Conservation (phyloP, 2,888 invertebrate species). For the Tethea ocularis region DNA sequence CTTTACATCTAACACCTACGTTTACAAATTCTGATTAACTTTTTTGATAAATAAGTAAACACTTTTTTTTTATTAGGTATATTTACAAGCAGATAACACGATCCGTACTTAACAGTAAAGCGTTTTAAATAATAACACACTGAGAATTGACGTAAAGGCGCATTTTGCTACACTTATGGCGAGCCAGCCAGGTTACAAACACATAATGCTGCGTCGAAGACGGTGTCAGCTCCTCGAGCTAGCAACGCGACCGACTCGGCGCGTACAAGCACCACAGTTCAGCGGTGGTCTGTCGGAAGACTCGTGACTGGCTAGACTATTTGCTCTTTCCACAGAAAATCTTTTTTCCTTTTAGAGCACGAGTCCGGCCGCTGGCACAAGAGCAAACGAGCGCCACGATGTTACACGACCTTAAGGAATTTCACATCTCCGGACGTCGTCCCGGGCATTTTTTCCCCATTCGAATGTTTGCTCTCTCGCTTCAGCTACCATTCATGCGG, state of each 20-base stretch:
- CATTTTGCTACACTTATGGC: conserved; percentile 75
- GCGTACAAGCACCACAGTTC: conserved; percentile 49
- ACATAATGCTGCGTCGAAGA: conserved; percentile 20
- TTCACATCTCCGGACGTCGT: conserved; percentile 77
- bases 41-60: conserved; percentile 82
- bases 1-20: conserved; percentile 82
- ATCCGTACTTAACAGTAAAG: conserved; percentile 79
- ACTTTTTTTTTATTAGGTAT: conserved; percentile 64
- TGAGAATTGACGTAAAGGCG: conserved; percentile 83
- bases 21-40: conserved; percentile 78
- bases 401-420: conserved; percentile 81
- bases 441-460: conserved; percentile 70
- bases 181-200: conserved; percentile 59
- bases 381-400: conserved; percentile 80
- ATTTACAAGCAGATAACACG: conserved; percentile 83
- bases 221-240: conserved; percentile 14
- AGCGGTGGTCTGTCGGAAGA: conserved; percentile 77
- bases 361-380: conserved; percentile 72
- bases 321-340: conserved; percentile 77
- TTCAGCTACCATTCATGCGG: conserved; percentile 79
- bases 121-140: conserved; percentile 83
- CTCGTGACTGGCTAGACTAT: conserved; percentile 78
- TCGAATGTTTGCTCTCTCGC: conserved; percentile 80
- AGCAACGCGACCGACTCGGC: conserved; percentile 22
- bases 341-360: conserved; percentile 81